A percentile compares a stretch with the other conserved stretches of the same genome.
Evolutionary conservation across 2,113 vertebrate genomes (phyloP).

Genomic region (Apaloderma vittatum): DNA sequence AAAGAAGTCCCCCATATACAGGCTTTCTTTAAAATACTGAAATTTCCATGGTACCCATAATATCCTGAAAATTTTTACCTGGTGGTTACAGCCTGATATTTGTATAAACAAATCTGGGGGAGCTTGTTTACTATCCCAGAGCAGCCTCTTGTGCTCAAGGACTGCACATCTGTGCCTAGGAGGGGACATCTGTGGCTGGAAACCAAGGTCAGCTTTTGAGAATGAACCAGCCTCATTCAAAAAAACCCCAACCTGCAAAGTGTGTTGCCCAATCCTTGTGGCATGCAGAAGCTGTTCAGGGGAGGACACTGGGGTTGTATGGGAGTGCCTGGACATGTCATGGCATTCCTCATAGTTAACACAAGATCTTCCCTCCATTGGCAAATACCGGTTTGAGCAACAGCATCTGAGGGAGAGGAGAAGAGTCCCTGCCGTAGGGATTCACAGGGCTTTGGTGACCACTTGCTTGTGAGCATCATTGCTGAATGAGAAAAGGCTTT

Average conservation of each 20-base stretch:
- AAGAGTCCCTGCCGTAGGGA: rapidly evolving
- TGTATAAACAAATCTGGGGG: background rate
- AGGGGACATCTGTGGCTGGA: too few relatives aligned
- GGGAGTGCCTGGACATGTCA: background rate
- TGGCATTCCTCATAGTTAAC: rapidly evolving
- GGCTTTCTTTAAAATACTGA: background rate
- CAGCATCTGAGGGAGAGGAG: background rate
- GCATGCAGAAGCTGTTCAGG: background rate
- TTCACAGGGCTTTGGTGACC: background rate
- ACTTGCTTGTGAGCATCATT: background rate
- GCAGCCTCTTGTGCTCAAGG: background rate
- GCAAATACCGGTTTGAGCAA: background rate
- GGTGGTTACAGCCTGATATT: background rate
- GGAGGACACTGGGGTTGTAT: background rate
- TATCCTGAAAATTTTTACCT: background rate
- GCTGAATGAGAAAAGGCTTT: background rate
- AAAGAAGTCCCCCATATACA: background rate
- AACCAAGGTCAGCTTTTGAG: background rate
- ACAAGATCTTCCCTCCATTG: background rate
- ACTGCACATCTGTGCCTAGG: background rate
- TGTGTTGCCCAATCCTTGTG: background rate
- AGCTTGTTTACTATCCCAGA: background rate
- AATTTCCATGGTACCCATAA: background rate
- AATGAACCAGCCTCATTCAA: background rate
- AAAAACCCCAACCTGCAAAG: background rate